Percentiles rank a stretch among this genome's conserved stretches.
Evolutionary conservation across 2,888 invertebrate genomes (phyloP).

Genomic region (Tenodera sinensis): DNA sequence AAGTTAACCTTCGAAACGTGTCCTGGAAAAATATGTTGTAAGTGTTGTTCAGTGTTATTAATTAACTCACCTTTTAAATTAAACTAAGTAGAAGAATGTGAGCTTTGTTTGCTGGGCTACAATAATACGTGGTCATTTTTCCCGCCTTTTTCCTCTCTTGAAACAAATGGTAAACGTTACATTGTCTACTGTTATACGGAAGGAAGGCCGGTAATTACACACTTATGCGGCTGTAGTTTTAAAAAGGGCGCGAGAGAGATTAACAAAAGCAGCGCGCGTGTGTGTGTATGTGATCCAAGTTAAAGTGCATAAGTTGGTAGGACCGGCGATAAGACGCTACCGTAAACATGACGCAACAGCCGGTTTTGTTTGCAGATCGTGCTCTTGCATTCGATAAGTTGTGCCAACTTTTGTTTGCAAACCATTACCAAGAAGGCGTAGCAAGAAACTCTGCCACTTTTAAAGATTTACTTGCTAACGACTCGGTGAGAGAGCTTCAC

Average conservation of each 20-base stretch:
- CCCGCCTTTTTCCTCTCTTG: not conserved
- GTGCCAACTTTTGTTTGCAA: not conserved
- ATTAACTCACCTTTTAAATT: too few species aligned
- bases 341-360: not conserved
- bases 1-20: too few species aligned
- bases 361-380: not conserved
- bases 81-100: too few species aligned
- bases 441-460: not conserved
- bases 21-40: too few species aligned
- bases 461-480: conserved; percentile 3
- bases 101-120: too few species aligned
- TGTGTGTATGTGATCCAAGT: not conserved
- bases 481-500: not conserved
- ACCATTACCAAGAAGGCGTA: not conserved
- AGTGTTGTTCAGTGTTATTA: too few species aligned
- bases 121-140: too few species aligned
- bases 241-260: not conserved
- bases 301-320: not conserved
- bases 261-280: not conserved
- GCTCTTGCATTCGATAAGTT: not conserved
- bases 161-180: not conserved
- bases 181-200: not conserved
- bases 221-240: not conserved
- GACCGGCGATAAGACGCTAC: not conserved
- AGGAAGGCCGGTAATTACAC: not conserved